Base-by-base conservation (phyloP, 2,888 invertebrate genomes). In the Amphipyra berbera region DNA sequence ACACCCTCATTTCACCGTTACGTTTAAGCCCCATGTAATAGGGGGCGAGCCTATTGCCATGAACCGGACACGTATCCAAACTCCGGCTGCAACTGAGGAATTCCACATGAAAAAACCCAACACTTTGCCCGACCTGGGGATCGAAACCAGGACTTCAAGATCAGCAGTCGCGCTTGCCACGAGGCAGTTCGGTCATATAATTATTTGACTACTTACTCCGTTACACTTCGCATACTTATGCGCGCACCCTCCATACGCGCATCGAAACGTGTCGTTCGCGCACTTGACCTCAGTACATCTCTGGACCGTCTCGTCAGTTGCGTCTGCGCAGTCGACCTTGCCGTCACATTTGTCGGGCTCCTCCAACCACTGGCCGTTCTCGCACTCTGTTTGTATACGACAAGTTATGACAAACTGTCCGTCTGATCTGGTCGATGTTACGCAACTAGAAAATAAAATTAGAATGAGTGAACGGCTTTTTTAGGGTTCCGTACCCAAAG, bases 221-320 rank as follows among this genome's bases (percentile, higher is more conserved):
- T 47, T 35, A 35, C 47, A 47, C 10, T 9, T 4, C 0, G 47
- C 47, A 4, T 33, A 14, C 3, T 14, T 13, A 14, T 47, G 14
- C 33, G 47, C 47, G 13, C 47, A 47, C 7, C 47, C 47, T 8
- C 47, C 47, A 9, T 47, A 47, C 8, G 47, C 47, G 33, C 47
- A 47, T 10, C 47, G 33, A 14, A 47, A 47, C 9, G 33, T 14
- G 10, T 33, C 10, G 9, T 33, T 14, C 10, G 35, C 35, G 35
- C 47, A 48, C 2, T 15, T 37, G 15, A 37, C 35, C 7, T 48
- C 47, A 12, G 35, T n/a, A 12, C 47, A 48, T n/a, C 35, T 14
- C 8, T 35, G 3, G 0, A 48, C 7, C 1, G 47, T 48, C 14
- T 48, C 47, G 12, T 48, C 47, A n/a, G 8, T 15, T 2, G n/a